Evolutionary conservation across 2,113 vertebrate genomes (phyloP), one percentile per base, ranked within the genome.

Genomic region (Ammospiza nelsoni): DNA sequence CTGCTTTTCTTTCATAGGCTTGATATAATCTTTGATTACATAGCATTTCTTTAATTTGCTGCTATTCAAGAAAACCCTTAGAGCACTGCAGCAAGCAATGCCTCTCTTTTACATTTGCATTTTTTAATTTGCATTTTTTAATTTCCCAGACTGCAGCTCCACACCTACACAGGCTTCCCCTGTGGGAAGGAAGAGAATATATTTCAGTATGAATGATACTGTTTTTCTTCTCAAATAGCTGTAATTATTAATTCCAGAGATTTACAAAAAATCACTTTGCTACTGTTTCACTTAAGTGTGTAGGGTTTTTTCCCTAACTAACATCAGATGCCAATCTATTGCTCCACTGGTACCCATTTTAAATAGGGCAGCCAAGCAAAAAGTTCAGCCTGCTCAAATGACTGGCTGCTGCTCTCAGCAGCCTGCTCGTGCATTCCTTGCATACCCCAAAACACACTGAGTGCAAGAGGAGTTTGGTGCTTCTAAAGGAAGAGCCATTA

Each of bases 91-190:
- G 93, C 28, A 59, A 97, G 95, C 94, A 94, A 94, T 96, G 97
- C 95, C 91, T 96, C 59, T 93, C 75, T 97, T 97, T 97, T 94
- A 72, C 92, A 98, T 98, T 98, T 98, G 96, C 97, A 98, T 97
- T 97, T 97, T 97, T 97, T 95, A 95, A 98, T 98, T 98, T 98
- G 97, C 97, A 98, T 98, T 97, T 97, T 98, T 98, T 98, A 98
- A 98, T 98, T 98, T 98, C 96, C 96, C 96, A 96, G 97, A 96
- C 96, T 97, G 93, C 91, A 94, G 90, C 87, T 97, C 97, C 87
- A 97, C 95, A 98, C 95, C 97, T 98, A 98, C 94, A 80, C 89
- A 95, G 96, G 91, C 96, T 96, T 96, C 87, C 90, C 97, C 92
- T 93, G 95, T 96, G 96, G 96, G 96, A 97, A 84, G 85, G 80